Conservation (phyloP, 2,888 invertebrate genomes). For the Trichacis sp. region DNA sequence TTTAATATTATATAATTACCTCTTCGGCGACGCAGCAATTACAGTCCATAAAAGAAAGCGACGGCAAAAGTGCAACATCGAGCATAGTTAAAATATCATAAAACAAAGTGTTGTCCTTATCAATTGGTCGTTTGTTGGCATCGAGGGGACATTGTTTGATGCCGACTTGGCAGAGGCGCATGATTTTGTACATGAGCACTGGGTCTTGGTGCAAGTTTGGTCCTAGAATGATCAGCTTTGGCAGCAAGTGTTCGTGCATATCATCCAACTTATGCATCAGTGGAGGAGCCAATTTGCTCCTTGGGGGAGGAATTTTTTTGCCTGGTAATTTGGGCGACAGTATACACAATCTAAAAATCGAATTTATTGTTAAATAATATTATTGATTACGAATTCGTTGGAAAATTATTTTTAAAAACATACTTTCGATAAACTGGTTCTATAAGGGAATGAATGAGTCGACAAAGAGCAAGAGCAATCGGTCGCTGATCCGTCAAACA, state of each 20-base stretch:
- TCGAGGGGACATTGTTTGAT: constrained; percentile 63
- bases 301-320: constrained; percentile 67
- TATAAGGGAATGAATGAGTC: constrained; percentile 84
- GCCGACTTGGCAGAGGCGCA: constrained; percentile 69
- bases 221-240: constrained; percentile 88
- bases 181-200: constrained; percentile 89
- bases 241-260: constrained; percentile 81
- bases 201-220: constrained; percentile 90
- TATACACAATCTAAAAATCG: constrained; percentile 76
- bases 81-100: constrained; percentile 87
- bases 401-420: constrained; percentile 52
- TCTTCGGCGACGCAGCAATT: constrained; percentile 98
- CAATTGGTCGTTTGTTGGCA: constrained; percentile 57
- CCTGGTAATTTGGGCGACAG: constrained; percentile 80
- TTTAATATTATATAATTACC: no score
- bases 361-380: constrained; percentile 11
- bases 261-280: constrained; percentile 79
- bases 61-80: constrained; percentile 90
- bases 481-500: constrained; percentile 83
- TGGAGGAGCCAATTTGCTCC: constrained; percentile 75
- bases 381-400: constrained; percentile 9
- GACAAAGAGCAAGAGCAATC: constrained; percentile 82
- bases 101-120: constrained; percentile 73
- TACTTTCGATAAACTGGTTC: constrained; percentile 88
- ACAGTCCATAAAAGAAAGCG: constrained; percentile 90